Conservation (phyloP, 2,797 vertebrate genomes). For the Choloepus didactylus region DNA sequence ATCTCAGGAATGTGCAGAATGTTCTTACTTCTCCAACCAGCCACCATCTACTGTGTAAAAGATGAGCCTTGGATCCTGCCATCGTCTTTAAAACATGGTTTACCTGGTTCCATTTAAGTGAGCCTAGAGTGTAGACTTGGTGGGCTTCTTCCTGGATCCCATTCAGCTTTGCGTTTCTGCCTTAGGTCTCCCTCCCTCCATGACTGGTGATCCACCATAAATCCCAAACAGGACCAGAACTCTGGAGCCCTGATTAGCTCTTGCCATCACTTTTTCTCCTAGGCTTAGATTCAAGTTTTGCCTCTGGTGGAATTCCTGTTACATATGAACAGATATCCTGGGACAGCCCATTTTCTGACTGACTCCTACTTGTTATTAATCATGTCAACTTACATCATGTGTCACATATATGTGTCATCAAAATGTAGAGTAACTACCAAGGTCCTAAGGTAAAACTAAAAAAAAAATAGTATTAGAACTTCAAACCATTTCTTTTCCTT, state of each 20-base stretch:
- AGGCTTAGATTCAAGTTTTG: slow-evolving; percentile 3
- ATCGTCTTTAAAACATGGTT: neutral
- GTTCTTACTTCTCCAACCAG: neutral
- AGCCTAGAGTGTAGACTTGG: neutral
- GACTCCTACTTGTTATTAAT: neutral
- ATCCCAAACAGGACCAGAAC: neutral
- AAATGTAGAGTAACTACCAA: neutral
- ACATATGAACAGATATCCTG: neutral
- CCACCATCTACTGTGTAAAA: neutral
- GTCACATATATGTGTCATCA: neutral
- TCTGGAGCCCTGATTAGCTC: neutral
- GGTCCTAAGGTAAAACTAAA: neutral
- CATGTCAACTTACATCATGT: neutral
- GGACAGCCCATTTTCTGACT: neutral
- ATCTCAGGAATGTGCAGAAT: neutral
- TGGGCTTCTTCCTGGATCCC: neutral
- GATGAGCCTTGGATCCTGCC: neutral
- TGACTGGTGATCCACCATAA: neutral
- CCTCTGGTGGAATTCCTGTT: neutral
- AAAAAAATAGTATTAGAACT: slow-evolving; percentile 11
- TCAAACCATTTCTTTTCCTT: neutral
- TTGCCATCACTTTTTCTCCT: neutral
- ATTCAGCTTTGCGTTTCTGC: neutral
- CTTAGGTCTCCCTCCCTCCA: neutral
- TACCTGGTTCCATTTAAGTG: neutral